phyloP scores from a whole-genome alignment of 2,888 invertebrate genomes.

The Leucophora obtusa region DNA sequence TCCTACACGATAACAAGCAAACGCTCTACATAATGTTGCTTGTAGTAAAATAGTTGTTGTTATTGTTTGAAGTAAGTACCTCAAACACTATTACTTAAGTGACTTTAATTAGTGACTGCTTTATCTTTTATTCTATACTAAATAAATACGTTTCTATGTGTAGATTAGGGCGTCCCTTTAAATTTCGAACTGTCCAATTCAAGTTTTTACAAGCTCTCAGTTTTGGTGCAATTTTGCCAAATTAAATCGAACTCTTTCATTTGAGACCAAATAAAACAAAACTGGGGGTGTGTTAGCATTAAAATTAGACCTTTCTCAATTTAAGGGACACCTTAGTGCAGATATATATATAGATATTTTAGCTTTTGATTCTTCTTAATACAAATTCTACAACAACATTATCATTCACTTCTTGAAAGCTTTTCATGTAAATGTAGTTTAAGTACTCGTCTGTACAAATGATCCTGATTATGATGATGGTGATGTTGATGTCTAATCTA shows the following conservation, averaged over 20 bases:
- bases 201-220: too few relatives aligned
- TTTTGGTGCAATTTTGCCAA: too few relatives aligned
- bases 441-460: slow-evolving; percentile 45
- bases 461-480: slow-evolving; percentile 26
- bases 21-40: too few relatives aligned
- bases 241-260: too few relatives aligned
- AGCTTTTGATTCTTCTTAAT: slow-evolving; percentile 12
- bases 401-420: slow-evolving; percentile 51
- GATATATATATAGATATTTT: neutral
- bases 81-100: slow-evolving; percentile 55
- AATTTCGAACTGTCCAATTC: too few relatives aligned
- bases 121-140: slow-evolving; percentile 40
- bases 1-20: neutral
- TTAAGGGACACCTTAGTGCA: too few relatives aligned
- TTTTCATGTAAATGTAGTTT: slow-evolving; percentile 54
- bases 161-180: too few relatives aligned
- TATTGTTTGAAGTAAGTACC: slow-evolving; percentile 48
- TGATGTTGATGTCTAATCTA: neutral
- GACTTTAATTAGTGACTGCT: slow-evolving; percentile 59
- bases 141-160: neutral
- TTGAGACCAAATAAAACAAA: too few relatives aligned
- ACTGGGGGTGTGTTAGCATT: too few relatives aligned
- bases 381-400: slow-evolving; percentile 16
- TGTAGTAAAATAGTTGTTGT: slow-evolving; percentile 7
- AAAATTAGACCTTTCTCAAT: too few relatives aligned